Conservation (phyloP, 1,140 invertebrate species). For the Octopus sinensis region DNA sequence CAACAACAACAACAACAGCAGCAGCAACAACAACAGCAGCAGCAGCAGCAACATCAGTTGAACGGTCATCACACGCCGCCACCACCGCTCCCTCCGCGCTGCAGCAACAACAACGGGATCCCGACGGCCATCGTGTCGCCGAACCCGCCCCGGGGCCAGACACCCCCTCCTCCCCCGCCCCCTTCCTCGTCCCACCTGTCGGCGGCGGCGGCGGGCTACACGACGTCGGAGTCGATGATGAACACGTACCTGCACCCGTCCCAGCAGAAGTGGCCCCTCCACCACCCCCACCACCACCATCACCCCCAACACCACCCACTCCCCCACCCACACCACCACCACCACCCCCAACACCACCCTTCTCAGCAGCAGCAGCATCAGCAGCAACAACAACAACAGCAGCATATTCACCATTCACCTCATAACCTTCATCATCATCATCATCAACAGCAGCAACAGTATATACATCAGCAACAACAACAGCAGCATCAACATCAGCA, state of each 20-base stretch:
- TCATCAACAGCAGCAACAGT: not conserved
- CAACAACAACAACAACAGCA: constrained; percentile 54
- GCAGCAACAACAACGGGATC: constrained; percentile 36
- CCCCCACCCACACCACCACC: constrained; percentile 17
- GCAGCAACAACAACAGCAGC: constrained; percentile 51
- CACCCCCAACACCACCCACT: not conserved
- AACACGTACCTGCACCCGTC: not conserved
- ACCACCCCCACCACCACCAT: too few relatives aligned
- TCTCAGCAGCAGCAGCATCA: constrained; percentile 30
- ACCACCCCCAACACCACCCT: constrained; percentile 70
- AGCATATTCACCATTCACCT: constrained; percentile 24
- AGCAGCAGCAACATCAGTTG: constrained; percentile 23
- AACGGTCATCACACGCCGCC: constrained; percentile 55
- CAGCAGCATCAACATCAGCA: constrained; percentile 24
- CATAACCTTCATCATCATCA: not conserved
- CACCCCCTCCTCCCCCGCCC: constrained; percentile 32
- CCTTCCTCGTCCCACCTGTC: constrained; percentile 24
- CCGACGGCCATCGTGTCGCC: constrained; percentile 20
- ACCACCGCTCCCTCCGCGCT: constrained; percentile 69
- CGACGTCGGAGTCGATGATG: not conserved
- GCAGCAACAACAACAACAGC: constrained; percentile 24
- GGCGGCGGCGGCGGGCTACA: constrained; percentile 1
- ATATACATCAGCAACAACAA: constrained; percentile 16
- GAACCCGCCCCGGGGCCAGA: constrained; percentile 38
- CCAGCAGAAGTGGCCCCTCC: not conserved